A percentile compares a stretch with the other conserved stretches of the same genome.
Conservation (phyloP, 2,888 invertebrate species). For the Ormyrus thymus region DNA sequence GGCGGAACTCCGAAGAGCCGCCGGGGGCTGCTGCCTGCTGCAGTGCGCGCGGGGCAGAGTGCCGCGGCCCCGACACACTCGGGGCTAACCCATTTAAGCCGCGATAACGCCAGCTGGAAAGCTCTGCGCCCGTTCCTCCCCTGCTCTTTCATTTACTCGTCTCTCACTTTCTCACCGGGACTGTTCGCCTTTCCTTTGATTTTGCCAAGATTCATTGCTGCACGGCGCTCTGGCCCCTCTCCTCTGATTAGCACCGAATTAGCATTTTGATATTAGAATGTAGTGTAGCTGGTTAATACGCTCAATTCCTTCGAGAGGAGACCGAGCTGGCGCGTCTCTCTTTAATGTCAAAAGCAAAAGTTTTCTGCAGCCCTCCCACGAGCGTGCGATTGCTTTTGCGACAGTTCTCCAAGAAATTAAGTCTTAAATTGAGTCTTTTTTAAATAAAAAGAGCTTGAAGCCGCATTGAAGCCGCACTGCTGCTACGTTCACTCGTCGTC, state of each 20-base stretch:
- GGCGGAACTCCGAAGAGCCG: conserved; percentile 57
- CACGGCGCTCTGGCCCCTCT: too few relatives aligned
- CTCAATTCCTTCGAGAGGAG: background rate
- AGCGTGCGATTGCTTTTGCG: too few relatives aligned
- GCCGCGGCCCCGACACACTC: background rate
- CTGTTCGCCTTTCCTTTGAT: background rate
- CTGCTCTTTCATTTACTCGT: background rate
- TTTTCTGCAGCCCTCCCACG: too few relatives aligned
- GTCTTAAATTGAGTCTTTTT: too few relatives aligned
- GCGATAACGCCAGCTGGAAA: conserved; percentile 58
- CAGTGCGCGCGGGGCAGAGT: conserved; percentile 20
- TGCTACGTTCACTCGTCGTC: too few relatives aligned
- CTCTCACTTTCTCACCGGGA: background rate
- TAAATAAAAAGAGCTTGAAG: too few relatives aligned
- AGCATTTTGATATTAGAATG: background rate
- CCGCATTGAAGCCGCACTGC: too few relatives aligned
- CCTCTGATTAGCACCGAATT: too few relatives aligned
- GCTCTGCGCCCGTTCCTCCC: background rate
- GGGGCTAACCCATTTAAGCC: conserved; percentile 59
- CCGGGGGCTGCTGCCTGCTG: background rate
- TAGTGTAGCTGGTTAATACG: background rate
- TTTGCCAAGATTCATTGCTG: too few relatives aligned
- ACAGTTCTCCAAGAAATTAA: too few relatives aligned
- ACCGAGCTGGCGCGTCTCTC: too few relatives aligned
- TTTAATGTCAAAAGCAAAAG: too few relatives aligned